phyloP scores from a whole-genome alignment of 2,888 invertebrate species.

The Apotomis turbidana region DNA sequence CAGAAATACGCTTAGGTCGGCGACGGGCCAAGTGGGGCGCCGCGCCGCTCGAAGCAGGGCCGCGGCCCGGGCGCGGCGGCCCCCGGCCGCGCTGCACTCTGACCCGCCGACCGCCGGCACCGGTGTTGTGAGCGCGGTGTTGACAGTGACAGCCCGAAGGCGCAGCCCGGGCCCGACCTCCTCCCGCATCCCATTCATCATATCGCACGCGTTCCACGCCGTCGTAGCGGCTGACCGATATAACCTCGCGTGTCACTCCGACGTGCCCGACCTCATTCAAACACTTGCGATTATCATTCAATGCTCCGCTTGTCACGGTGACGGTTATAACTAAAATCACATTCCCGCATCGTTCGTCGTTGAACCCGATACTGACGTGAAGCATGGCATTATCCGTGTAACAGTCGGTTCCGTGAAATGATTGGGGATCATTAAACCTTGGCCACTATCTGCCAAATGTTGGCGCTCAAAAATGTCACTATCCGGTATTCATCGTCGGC shows the following conservation, averaged over 20 bases:
- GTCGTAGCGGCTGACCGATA: slow-evolving; percentile 33
- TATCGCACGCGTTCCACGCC: slow-evolving; percentile 19
- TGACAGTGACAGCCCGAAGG: slow-evolving; percentile 44
- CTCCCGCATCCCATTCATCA: slow-evolving; percentile 25
- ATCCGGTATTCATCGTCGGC: slow-evolving; percentile 31
- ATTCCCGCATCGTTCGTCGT: not conserved
- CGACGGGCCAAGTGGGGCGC: slow-evolving; percentile 61
- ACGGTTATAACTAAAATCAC: slow-evolving; percentile 24
- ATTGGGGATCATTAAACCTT: slow-evolving; percentile 34
- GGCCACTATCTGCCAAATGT: slow-evolving; percentile 16
- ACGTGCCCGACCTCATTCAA: slow-evolving; percentile 41
- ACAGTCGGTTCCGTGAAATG: not conserved
- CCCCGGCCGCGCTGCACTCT: slow-evolving; percentile 46
- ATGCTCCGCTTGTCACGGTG: slow-evolving; percentile 30
- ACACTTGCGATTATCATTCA: slow-evolving; percentile 42
- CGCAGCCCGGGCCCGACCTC: not conserved
- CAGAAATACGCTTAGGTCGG: slow-evolving; percentile 66
- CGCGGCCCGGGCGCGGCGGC: slow-evolving; percentile 39
- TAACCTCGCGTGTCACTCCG: slow-evolving; percentile 41
- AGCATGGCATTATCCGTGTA: slow-evolving; percentile 7
- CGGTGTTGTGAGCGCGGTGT: slow-evolving; percentile 57
- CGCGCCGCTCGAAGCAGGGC: slow-evolving; percentile 48
- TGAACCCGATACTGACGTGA: not conserved
- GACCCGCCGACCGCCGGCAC: slow-evolving; percentile 51
- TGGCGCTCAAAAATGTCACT: slow-evolving; percentile 32